These are phyloP conservation scores for Neopelma chrysocephalum DNA, from an alignment of 2,797 vertebrate genomes.

Conservation along the genomic window DNA sequence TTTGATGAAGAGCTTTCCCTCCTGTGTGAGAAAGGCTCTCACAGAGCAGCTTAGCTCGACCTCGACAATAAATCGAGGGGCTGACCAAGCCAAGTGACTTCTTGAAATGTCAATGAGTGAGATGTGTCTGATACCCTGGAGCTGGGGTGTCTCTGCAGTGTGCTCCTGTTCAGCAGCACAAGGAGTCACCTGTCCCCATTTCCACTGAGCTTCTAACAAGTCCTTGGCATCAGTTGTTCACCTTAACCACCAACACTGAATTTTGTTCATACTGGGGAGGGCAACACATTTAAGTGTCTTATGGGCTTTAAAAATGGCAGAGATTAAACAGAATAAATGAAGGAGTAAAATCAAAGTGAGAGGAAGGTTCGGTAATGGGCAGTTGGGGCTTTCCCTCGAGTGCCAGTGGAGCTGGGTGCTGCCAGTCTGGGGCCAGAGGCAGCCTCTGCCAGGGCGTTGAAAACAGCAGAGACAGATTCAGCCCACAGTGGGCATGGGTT, in stretches of 20 bases:
- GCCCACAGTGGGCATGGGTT: not conserved
- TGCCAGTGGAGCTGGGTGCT: not conserved
- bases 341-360: not conserved
- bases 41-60: not conserved
- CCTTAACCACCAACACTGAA: not conserved
- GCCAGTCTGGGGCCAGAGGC: fast-evolving
- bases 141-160: not conserved
- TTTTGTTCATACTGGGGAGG: not conserved
- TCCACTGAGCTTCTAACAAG: fast-evolving
- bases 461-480: not conserved
- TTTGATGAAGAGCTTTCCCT: not conserved
- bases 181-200: not conserved
- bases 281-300: not conserved
- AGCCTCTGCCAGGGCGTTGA: not conserved
- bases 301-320: not conserved
- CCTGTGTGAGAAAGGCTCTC: not conserved
- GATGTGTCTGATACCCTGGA: not conserved
- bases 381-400: not conserved
- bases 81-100: constrained; percentile 13
- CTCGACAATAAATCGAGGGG: not conserved
- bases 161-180: not conserved
- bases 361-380: not conserved
- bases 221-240: not conserved
- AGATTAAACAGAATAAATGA: not conserved
- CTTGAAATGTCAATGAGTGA: not conserved